Conservation (phyloP, 2,888 invertebrate genomes). For the Drosophila emarginata region DNA sequence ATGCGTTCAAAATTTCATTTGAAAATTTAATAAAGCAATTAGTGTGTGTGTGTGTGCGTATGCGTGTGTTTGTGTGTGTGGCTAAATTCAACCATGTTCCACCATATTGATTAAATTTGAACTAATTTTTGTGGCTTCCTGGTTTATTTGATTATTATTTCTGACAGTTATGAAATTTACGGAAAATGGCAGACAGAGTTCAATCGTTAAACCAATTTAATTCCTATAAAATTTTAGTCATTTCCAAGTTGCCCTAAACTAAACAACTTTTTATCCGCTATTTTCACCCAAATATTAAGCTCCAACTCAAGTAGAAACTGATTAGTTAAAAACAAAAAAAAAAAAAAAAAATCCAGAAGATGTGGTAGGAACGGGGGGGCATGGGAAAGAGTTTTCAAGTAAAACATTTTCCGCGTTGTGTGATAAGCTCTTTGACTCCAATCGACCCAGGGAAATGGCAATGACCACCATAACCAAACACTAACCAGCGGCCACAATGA, state of each 20-base stretch:
- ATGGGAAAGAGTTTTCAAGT: constrained; percentile 40
- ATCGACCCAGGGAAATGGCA: neutral
- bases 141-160: too few relatives aligned
- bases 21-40: constrained; percentile 36
- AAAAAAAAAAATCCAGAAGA: too few relatives aligned
- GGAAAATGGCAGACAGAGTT: too few relatives aligned
- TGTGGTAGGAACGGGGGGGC: neutral
- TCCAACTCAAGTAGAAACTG: constrained; percentile 54
- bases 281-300: constrained; percentile 57
- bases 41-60: neutral
- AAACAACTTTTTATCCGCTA: constrained; percentile 38
- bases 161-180: too few relatives aligned
- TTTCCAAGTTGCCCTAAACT: neutral
- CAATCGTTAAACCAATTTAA: neutral
- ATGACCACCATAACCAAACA: neutral
- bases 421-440: constrained; percentile 43
- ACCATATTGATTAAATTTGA: too few relatives aligned
- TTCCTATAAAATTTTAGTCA: neutral
- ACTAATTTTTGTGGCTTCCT: too few relatives aligned
- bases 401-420: constrained; percentile 58
- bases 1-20: constrained; percentile 23
- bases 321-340: constrained; percentile 19
- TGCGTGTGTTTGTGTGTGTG: too few relatives aligned
- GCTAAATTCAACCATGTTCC: too few relatives aligned
- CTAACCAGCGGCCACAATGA: constrained; percentile 17